A percentile compares a stretch with the other conserved stretches of the same genome.
These are phyloP conservation scores for Peromyscus californicus DNA, from an alignment of 2,113 vertebrate genomes.

Conservation along the genomic window DNA sequence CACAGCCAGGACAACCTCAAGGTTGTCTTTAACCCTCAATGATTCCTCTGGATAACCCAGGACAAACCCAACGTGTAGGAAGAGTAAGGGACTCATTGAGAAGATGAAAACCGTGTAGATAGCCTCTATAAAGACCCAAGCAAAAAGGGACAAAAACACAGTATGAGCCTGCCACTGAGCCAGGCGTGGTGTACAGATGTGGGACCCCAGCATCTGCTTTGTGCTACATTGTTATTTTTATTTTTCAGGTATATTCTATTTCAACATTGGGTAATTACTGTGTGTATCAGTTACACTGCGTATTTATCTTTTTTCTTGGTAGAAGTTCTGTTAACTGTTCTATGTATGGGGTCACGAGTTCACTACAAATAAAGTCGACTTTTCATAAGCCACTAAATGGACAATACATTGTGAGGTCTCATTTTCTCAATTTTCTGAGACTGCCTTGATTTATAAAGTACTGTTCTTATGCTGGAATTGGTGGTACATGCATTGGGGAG, in stretches of 20 bases:
- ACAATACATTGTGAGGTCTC: neutral
- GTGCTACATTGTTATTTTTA: neutral
- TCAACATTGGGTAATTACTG: neutral
- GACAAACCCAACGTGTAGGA: neutral
- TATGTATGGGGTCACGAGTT: neutral
- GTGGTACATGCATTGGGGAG: neutral
- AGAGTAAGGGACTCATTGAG: neutral
- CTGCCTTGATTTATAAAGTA: slow-evolving; percentile 39
- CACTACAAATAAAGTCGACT: slow-evolving; percentile 1
- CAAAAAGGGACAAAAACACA: neutral
- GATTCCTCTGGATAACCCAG: neutral
- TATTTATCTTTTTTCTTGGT: neutral
- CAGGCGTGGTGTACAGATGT: neutral
- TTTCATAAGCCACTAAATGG: slow-evolving; percentile 3
- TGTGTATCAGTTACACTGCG: neutral
- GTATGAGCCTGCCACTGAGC: neutral
- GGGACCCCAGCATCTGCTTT: neutral
- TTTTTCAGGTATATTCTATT: slow-evolving; percentile 26
- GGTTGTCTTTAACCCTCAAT: neutral
- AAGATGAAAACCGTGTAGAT: neutral
- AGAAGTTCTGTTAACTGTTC: neutral
- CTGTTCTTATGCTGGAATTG: neutral
- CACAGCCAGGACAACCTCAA: neutral
- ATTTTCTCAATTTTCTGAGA: neutral
- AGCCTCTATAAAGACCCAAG: neutral